A percentile compares a stretch with the other conserved stretches of the same genome.
Conservation (phyloP, 1,140 invertebrate species). For the Oncopeltus fasciatus region DNA sequence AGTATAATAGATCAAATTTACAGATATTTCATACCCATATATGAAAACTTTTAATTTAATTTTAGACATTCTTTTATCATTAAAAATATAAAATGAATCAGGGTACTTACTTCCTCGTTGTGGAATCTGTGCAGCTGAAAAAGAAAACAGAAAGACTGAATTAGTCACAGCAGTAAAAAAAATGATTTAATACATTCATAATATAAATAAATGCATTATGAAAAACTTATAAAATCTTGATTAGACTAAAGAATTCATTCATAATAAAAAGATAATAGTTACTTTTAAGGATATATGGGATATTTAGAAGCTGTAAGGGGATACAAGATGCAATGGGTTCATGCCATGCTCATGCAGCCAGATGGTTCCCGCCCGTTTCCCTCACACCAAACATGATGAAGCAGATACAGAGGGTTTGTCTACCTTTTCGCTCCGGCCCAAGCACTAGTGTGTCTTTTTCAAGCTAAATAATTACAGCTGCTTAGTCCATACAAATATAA, state of each 20-base stretch:
- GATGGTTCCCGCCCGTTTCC: neutral
- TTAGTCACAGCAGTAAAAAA: no score
- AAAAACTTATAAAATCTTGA: no score
- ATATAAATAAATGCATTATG: neutral
- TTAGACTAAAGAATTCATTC: no score
- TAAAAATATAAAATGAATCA: neutral
- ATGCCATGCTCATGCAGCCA: slow-evolving; percentile 11
- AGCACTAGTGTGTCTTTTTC: no score
- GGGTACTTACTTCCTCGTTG: slow-evolving; percentile 67
- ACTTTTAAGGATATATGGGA: slow-evolving; percentile 9
- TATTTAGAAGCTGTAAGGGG: slow-evolving; percentile 15
- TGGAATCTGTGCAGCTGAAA: slow-evolving; percentile 76
- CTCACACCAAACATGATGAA: neutral
- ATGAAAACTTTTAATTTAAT: no score
- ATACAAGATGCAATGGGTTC: slow-evolving; percentile 12
- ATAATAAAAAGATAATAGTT: slow-evolving; percentile 8
- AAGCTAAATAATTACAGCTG: no score
- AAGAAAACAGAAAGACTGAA: no score
- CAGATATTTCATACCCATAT: no score
- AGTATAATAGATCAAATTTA: no score
- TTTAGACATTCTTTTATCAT: no score
- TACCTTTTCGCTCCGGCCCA: neutral
- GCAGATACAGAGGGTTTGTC: neutral
- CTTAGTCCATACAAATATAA: no score
- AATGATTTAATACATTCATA: no score